phyloP scores from a whole-genome alignment of 2,113 vertebrate genomes.

The Ictalurus furcatus region DNA sequence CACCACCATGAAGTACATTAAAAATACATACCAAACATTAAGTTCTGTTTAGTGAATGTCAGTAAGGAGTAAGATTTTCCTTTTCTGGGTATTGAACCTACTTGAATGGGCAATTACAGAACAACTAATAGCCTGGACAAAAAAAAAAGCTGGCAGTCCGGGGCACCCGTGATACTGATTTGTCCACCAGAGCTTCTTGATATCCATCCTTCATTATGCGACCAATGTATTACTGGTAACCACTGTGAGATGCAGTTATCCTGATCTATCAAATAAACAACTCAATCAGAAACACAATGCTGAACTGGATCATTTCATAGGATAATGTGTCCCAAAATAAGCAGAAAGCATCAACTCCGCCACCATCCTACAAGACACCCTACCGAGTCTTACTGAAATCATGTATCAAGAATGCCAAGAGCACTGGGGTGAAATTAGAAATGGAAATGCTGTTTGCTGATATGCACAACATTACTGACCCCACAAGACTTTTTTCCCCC shows the following conservation, averaged over 20 bases:
- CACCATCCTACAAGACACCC: not conserved
- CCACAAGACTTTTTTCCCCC: not conserved
- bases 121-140: not conserved
- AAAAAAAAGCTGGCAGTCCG: not conserved
- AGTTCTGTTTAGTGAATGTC: not conserved
- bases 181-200: not conserved
- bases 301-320: not conserved
- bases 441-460: conserved; percentile 25
- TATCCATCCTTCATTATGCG: not conserved
- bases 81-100: not conserved
- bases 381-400: not conserved
- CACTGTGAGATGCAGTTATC: not conserved
- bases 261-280: not conserved
- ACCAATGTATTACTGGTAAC: not conserved
- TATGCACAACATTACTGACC: conserved; percentile 20
- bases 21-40: not conserved
- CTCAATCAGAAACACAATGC: not conserved
- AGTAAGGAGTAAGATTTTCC: not conserved
- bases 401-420: not conserved
- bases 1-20: not conserved
- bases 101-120: not conserved
- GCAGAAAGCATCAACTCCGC: not conserved
- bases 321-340: not conserved
- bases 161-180: not conserved
- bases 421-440: conserved; percentile 32